These are phyloP conservation scores for Pseudonaja textilis DNA, from an alignment of 2,113 vertebrate genomes.

Conservation along the genomic window DNA sequence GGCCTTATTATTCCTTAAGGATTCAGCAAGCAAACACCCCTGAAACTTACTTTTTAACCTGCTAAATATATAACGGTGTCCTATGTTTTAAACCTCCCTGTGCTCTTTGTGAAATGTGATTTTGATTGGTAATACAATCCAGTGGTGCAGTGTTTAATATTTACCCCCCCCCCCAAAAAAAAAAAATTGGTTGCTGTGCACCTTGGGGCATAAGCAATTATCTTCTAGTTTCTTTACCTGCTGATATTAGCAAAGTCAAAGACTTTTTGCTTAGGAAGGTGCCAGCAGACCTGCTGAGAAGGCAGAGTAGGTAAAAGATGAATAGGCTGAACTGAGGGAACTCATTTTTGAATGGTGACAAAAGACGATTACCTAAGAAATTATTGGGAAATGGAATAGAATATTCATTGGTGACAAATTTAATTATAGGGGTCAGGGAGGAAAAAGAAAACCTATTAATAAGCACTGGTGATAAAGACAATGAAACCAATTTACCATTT, in stretches of 20 bases:
- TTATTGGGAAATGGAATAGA: neutral
- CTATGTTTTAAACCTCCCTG: neutral
- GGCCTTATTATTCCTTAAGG: neutral
- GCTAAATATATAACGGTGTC: neutral
- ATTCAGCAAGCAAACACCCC: neutral
- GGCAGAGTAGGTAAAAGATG: neutral
- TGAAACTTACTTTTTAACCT: neutral
- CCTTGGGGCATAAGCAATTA: constrained; percentile 13
- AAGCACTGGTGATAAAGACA: neutral
- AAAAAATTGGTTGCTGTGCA: neutral
- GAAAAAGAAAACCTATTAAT: neutral
- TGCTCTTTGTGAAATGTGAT: neutral
- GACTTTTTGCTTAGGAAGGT: neutral
- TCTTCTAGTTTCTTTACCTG: neutral
- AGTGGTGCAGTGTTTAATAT: neutral
- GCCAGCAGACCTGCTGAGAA: constrained; percentile 1
- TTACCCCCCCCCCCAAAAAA: neutral
- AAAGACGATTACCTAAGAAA: neutral
- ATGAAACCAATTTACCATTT: neutral
- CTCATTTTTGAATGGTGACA: neutral
- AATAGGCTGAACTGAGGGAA: neutral
- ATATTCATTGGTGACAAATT: neutral
- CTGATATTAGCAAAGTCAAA: constrained; percentile 21
- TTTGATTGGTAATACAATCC: neutral
- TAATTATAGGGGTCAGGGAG: neutral